Evolutionary conservation across 1,140 invertebrate genomes (phyloP).

Genomic region (Epicauta chinensis): DNA sequence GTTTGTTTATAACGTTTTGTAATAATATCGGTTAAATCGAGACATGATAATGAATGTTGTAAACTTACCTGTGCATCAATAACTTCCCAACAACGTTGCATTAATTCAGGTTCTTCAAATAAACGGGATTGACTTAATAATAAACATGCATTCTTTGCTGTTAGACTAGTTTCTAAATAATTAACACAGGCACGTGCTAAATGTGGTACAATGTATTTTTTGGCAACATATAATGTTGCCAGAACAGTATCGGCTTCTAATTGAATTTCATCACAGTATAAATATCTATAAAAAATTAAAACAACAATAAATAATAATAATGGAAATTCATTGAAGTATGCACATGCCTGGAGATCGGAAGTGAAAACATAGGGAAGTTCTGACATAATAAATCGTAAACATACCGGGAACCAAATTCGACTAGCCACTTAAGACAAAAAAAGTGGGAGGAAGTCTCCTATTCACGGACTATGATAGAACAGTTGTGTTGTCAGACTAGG

Average conservation of each 20-base stretch:
- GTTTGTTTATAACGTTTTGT: conserved; percentile 7
- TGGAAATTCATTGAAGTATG: conserved; percentile 10
- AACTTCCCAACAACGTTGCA: conserved; percentile 93
- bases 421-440: too few relatives aligned
- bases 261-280: conserved; percentile 94
- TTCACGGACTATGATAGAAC: too few relatives aligned
- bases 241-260: conserved; percentile 86
- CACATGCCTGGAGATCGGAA: too few relatives aligned
- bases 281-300: conserved; percentile 63
- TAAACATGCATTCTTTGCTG: conserved; percentile 87
- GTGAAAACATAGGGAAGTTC: too few relatives aligned
- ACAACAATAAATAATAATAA: too few relatives aligned
- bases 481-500: too few relatives aligned
- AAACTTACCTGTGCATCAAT: conserved; percentile 80
- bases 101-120: conserved; percentile 87
- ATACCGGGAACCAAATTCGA: too few relatives aligned
- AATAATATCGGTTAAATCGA: conserved; percentile 29
- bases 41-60: conserved; percentile 35
- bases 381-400: too few relatives aligned
- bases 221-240: conserved; percentile 84
- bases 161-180: conserved; percentile 86
- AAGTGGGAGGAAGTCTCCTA: too few relatives aligned
- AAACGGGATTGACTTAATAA: conserved; percentile 83
- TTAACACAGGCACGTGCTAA: conserved; percentile 83
- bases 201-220: conserved; percentile 91